These are phyloP conservation scores for Oceanodroma tethys DNA, from an alignment of 2,113 vertebrate species.

Conservation along the genomic window DNA sequence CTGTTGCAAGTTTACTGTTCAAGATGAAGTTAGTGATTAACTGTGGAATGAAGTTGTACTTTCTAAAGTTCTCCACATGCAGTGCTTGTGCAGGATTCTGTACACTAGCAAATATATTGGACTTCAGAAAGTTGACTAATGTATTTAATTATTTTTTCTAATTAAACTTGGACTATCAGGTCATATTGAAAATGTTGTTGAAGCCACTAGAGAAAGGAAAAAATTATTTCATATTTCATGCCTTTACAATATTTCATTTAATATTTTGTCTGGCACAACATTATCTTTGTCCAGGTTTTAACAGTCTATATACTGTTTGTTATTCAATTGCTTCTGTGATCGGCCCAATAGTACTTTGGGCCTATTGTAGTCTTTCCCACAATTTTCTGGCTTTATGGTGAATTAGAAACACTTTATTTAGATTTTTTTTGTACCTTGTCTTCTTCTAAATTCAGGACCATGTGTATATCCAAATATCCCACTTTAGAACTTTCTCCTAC, in stretches of 20 bases:
- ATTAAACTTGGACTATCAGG: background rate
- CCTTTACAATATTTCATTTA: background rate
- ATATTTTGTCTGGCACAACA: background rate
- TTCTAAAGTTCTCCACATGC: background rate
- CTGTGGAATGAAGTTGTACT: background rate
- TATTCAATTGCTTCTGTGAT: background rate
- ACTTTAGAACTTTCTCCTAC: background rate
- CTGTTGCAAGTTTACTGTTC: background rate
- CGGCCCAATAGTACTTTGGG: background rate
- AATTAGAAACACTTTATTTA: background rate
- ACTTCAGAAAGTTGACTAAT: background rate
- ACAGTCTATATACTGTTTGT: background rate
- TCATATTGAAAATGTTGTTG: background rate
- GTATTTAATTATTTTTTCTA: background rate
- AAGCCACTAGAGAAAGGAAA: background rate
- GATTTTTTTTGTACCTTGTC: background rate
- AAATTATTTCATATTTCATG: background rate
- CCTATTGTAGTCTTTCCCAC: background rate
- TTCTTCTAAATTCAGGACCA: background rate
- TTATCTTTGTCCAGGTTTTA: background rate
- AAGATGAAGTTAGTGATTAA: background rate
- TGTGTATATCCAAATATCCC: background rate
- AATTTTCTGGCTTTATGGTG: background rate
- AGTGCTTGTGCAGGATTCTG: background rate
- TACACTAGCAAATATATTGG: background rate